Percentiles rank a stretch among this genome's conserved stretches.
Evolutionary conservation across 2,113 vertebrate species (phyloP).

Genomic region (Accipiter cooperii): DNA sequence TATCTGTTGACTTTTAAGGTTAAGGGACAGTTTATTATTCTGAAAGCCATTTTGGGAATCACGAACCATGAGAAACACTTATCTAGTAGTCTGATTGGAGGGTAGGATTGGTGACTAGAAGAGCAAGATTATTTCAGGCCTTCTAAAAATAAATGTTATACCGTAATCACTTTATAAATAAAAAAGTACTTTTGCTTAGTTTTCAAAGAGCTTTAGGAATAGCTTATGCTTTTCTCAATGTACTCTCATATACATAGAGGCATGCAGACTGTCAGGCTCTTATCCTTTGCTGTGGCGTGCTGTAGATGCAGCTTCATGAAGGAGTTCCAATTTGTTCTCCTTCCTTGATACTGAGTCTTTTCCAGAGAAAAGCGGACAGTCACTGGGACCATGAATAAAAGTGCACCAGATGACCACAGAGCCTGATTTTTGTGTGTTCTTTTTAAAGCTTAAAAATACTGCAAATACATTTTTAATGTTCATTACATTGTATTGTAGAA

Average conservation of each 20-base stretch:
- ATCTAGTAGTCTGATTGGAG: background rate
- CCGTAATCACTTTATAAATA: background rate
- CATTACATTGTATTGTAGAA: background rate
- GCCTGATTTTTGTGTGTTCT: background rate
- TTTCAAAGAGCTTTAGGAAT: background rate
- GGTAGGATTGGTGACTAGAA: background rate
- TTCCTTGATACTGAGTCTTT: background rate
- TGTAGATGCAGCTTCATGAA: background rate
- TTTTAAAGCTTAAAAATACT: background rate
- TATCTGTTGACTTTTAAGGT: background rate
- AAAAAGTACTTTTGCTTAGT: background rate
- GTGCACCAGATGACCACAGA: background rate
- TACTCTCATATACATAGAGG: background rate
- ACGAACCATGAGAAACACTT: background rate
- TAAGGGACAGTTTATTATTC: background rate
- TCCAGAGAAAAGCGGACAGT: background rate
- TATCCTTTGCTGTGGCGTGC: background rate
- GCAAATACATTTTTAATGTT: background rate
- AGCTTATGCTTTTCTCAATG: background rate
- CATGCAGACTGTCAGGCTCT: background rate
- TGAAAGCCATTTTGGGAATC: background rate
- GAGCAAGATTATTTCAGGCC: background rate
- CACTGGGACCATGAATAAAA: background rate
- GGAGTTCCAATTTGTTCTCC: background rate
- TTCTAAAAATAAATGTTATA: background rate